These are phyloP conservation scores for Oscheius sp. DNA, from an alignment of 2,888 invertebrate genomes.

Conservation along the genomic window DNA sequence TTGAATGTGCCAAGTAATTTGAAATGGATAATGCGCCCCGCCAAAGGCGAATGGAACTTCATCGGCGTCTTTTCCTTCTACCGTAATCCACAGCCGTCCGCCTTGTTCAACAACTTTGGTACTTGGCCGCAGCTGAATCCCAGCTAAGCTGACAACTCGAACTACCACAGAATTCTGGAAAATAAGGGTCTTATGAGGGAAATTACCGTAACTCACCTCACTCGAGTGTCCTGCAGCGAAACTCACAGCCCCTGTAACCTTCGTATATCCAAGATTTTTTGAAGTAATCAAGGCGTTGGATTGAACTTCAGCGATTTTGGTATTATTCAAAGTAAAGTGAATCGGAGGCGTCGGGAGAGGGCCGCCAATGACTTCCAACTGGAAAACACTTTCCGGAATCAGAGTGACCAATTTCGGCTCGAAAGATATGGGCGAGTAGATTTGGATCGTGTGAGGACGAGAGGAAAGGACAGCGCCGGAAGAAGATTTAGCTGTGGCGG, in stretches of 20 bases:
- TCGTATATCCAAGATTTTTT: slow-evolving; percentile 55
- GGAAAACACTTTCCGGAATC: slow-evolving; percentile 63
- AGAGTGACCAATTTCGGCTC: slow-evolving; percentile 61
- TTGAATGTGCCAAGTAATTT: slow-evolving; percentile 50
- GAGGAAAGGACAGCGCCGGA: slow-evolving; percentile 46
- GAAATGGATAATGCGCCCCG: slow-evolving; percentile 63
- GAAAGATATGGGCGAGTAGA: slow-evolving; percentile 62
- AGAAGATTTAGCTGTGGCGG: slow-evolving; percentile 50
- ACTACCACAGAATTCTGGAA: slow-evolving; percentile 58
- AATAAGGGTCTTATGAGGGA: neutral
- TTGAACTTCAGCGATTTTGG: slow-evolving; percentile 57
- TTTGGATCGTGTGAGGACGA: slow-evolving; percentile 49
- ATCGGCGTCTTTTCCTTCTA: slow-evolving; percentile 53
- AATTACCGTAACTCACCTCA: slow-evolving; percentile 34
- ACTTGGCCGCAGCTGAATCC: slow-evolving; percentile 53
- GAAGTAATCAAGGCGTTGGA: slow-evolving; percentile 63
- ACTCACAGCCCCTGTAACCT: slow-evolving; percentile 58
- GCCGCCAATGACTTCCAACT: slow-evolving; percentile 65
- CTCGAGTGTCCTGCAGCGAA: slow-evolving; percentile 54
- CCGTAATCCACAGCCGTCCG: slow-evolving; percentile 43
- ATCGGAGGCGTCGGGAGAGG: slow-evolving; percentile 61
- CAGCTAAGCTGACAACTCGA: slow-evolving; percentile 61
- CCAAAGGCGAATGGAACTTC: slow-evolving; percentile 66
- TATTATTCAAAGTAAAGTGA: slow-evolving; percentile 56
- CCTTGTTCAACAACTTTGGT: slow-evolving; percentile 56